These are phyloP conservation scores for Phania funesta DNA, from an alignment of 2,888 invertebrate species.

Conservation along the genomic window DNA sequence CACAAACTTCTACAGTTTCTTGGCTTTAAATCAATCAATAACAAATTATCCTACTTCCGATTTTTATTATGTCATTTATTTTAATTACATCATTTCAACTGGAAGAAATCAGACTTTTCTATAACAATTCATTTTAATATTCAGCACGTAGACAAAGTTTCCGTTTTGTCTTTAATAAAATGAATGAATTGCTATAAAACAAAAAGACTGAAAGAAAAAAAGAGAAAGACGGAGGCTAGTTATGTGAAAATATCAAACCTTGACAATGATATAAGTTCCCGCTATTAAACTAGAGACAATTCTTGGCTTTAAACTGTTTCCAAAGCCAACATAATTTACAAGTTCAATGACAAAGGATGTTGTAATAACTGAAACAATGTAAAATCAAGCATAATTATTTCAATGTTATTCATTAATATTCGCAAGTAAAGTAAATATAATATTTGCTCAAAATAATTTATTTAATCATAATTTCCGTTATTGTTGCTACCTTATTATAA, in stretches of 20 bases:
- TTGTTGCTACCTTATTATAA: neutral
- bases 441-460: neutral
- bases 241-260: slow-evolving; percentile 2
- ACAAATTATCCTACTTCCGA: slow-evolving; percentile 55
- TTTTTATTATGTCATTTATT: slow-evolving; percentile 20
- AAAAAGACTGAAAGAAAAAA: neutral
- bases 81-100: slow-evolving; percentile 1
- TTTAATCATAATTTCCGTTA: neutral
- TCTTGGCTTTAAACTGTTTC: neutral
- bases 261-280: slow-evolving; percentile 13
- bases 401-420: neutral
- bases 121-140: slow-evolving; percentile 31
- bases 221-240: neutral
- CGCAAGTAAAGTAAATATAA: too few relatives aligned
- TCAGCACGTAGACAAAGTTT: slow-evolving; percentile 42
- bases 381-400: neutral
- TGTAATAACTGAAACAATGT: neutral
- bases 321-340: neutral
- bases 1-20: too few relatives aligned
- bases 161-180: slow-evolving; percentile 46
- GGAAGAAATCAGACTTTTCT: neutral
- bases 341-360: slow-evolving; percentile 52
- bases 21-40: neutral
- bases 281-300: neutral
- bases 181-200: neutral